These are phyloP conservation scores for Urechis unicinctus DNA, from an alignment of 2,888 invertebrate genomes.

Conservation along the genomic window DNA sequence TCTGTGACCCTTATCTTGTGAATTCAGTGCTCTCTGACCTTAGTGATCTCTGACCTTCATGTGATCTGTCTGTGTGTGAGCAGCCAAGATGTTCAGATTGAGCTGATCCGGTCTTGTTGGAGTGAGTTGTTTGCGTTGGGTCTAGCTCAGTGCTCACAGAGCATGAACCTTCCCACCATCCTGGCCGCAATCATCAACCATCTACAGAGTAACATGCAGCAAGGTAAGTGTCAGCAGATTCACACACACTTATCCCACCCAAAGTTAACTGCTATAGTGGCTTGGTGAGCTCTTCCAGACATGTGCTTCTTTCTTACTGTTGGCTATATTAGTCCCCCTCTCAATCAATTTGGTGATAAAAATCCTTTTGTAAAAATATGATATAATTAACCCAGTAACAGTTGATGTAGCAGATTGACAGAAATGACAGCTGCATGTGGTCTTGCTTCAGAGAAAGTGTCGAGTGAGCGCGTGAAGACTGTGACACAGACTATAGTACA, in stretches of 20 bases:
- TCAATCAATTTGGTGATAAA: no score
- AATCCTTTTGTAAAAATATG: no score
- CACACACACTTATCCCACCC: not conserved
- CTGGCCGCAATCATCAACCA: conserved; percentile 76
- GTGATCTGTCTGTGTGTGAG: not conserved
- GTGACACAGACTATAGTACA: conserved; percentile 74
- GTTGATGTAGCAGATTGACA: no score
- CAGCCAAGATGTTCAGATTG: conserved; percentile 76
- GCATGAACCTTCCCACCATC: conserved; percentile 72
- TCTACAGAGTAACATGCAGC: conserved; percentile 57
- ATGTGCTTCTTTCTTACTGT: no score
- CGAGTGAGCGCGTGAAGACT: conserved; percentile 16
- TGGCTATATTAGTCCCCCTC: no score
- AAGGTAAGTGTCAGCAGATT: conserved; percentile 10
- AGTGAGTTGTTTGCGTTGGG: conserved; percentile 86
- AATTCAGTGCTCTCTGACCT: no score
- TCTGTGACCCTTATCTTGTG: no score
- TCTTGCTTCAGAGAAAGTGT: conserved; percentile 13
- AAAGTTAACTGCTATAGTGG: no score
- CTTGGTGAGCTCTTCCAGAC: no score
- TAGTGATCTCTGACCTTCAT: not conserved
- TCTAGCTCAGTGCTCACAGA: conserved; percentile 76
- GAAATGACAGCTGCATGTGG: no score
- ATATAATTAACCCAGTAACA: no score
- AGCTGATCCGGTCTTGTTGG: conserved; percentile 82